Evolutionary conservation across 2,113 vertebrate genomes (phyloP), one percentile per base, ranked within the genome.

Genomic region (Rhynchomys soricoides): DNA sequence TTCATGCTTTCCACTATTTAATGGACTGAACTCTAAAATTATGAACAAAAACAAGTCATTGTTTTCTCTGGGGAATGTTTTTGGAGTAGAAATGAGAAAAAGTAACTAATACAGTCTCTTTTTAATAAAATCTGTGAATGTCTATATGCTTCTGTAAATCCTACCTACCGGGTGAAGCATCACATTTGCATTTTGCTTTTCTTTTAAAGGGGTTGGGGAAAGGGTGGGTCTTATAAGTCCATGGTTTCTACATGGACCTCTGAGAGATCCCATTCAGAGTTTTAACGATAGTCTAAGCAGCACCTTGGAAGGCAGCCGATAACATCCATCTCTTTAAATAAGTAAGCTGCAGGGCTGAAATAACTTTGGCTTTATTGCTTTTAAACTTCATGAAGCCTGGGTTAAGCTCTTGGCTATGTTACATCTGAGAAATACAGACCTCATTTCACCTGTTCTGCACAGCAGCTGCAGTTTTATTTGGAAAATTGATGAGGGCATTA

Each of bases 381-480:
- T 95, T 97, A 97, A 97, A 97, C 96, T 97, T 97, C 90, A 87
- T 91, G 90, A 91, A 93, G 90, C 43, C 88, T 90, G 93, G 77
- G 89, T 97, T 97, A 98, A 97, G 90, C 94, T 97, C 89, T 96
- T 85, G 96, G 94, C 85, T 96, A 45, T 52, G 68, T 96, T 97
- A 96, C 87, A 95, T 95, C 73, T 90, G 96, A 89, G 90, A 94
- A 96, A 97, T 34, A 96, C 96, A 92, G 31, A 86, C 37, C 75
- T 97, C 73, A 96, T 97, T 97, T 97, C 93, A 97, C 97, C 97
- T 98, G 95, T 90, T 97, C 93, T 26, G 66, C 83, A 48, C 77
- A 97, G 64, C 24, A 95, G 40, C 74, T 96, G 21, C 55, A 74
- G 94, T 96, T 98, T 97, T 97, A 64, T 97, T 98, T 97, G 90